Percentiles rank a stretch among this genome's conserved stretches.
Evolutionary conservation across 92 coral and sea anemone genomes (phyloP).

Genomic region (Desmophyllum pertusum): DNA sequence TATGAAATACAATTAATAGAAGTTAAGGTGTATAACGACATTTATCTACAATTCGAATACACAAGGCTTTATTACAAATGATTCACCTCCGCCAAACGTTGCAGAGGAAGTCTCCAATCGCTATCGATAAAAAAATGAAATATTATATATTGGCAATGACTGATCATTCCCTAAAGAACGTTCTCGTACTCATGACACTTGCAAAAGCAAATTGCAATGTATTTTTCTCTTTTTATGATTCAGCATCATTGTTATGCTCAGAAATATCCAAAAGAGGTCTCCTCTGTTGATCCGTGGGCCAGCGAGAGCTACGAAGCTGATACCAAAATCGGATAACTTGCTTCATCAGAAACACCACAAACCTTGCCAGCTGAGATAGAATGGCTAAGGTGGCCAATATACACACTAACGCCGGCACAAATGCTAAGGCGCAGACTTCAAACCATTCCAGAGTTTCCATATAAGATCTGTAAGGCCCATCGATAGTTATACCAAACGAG

Average conservation of each 20-base stretch:
- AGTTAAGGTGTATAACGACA: too few species aligned
- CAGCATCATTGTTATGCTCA: neutral
- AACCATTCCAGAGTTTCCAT: conserved; percentile 37
- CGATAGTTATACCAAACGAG: conserved; percentile 22
- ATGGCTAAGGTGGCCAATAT: conserved; percentile 20
- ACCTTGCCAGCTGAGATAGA: conserved; percentile 33
- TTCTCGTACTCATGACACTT: too few species aligned
- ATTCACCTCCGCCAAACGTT: too few species aligned
- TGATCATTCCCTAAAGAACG: too few species aligned
- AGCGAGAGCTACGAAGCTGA: neutral
- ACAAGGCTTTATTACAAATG: too few species aligned
- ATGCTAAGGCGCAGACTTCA: conserved; percentile 38
- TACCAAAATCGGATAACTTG: neutral
- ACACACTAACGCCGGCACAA: conserved; percentile 35
- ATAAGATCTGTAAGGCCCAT: conserved; percentile 2
- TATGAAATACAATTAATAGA: too few species aligned
- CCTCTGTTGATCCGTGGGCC: neutral
- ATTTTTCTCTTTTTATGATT: neutral
- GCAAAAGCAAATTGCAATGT: neutral
- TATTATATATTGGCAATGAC: too few species aligned
- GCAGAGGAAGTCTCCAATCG: too few species aligned
- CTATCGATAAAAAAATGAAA: too few species aligned
- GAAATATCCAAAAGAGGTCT: neutral
- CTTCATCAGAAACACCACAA: conserved; percentile 4
- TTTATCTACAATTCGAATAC: too few species aligned